Base-by-base conservation (phyloP, 2,888 invertebrate species). In the Exocentrus adspersus region DNA sequence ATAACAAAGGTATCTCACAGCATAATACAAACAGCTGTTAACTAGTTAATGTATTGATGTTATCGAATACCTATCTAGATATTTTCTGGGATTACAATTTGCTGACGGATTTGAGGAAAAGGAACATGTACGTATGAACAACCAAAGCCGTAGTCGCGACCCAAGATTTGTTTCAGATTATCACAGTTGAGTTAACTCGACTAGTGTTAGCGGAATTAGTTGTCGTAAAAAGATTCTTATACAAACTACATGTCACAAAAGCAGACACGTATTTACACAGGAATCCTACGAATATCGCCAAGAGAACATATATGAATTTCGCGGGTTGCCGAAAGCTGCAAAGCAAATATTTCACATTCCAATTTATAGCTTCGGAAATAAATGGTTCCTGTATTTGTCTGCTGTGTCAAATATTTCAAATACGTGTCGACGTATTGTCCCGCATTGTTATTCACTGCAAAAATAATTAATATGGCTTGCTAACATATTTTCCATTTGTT, bases 301-400 rank as follows among this genome's bases (percentile, higher is more conserved):
- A 45, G 14, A 12, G 16, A 14, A 28, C 28, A 48, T 28, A 28
- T 24, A 16, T 16, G 28, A 48, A 24, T 28, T 28, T 48, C 3
- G 24, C n/a, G 1, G 10, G 2, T 1, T 46, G 14, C 24, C 12
- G 24, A 24, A 42, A 3, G 53, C 21, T 42, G 12, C 21, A 41
- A 21, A 28, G 21, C 42, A 54, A 54, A 54, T 43, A 54, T 53
- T 41, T 53, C 30, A 14, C 20, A 53, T 53, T 12, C 14, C 53
- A 24, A 21, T n/a, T 19, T 43, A 43, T 43, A 43, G 17, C 9
- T 28, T 10, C 28, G 17, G 2, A 24, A 4, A 21, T 28, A 43
- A 16, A 42, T 43, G 12, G 37, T 12, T 4, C n/a, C 2, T n/a
- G 1, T 3, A 37, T 37, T 37, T n/a, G 1, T 3, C n/a, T 32